phyloP scores from a whole-genome alignment of 2,113 vertebrate genomes.

The Paramisgurnus dabryanus region DNA sequence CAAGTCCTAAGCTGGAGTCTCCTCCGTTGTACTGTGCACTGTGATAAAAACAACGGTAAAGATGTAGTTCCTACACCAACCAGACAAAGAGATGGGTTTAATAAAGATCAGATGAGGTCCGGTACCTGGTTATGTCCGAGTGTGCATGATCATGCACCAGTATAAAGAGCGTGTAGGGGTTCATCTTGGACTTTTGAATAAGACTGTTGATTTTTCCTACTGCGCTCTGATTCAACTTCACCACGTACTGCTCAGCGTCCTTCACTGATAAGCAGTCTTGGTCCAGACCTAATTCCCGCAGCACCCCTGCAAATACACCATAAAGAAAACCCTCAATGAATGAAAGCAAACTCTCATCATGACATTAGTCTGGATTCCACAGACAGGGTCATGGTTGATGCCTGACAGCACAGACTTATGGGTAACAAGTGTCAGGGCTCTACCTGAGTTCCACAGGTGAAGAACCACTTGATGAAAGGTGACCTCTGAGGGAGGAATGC shows the following conservation, averaged over 20 bases:
- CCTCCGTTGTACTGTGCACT: constrained; percentile 66
- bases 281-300: constrained; percentile 88
- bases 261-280: constrained; percentile 79
- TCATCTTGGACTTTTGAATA: constrained; percentile 86
- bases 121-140: constrained; percentile 90
- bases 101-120: neutral
- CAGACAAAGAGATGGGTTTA: neutral
- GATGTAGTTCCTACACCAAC: constrained; percentile 33
- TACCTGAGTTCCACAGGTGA: constrained; percentile 93
- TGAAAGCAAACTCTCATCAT: no score
- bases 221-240: constrained; percentile 86
- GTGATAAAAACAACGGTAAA: constrained; percentile 30
- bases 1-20: constrained; percentile 80
- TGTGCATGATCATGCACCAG: constrained; percentile 96
- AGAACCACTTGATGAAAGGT: constrained; percentile 92
- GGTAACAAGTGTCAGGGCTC: neutral
- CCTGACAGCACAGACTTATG: neutral
- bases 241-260: constrained; percentile 84
- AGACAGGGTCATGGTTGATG: no score
- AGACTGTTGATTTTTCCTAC: constrained; percentile 83
- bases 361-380: no score
- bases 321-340: no score
- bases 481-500: constrained; percentile 93
- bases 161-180: constrained; percentile 92
- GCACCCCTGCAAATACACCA: constrained; percentile 77